phyloP scores from a whole-genome alignment of 2,797 vertebrate genomes.

The Sylvilagus floridanus region DNA sequence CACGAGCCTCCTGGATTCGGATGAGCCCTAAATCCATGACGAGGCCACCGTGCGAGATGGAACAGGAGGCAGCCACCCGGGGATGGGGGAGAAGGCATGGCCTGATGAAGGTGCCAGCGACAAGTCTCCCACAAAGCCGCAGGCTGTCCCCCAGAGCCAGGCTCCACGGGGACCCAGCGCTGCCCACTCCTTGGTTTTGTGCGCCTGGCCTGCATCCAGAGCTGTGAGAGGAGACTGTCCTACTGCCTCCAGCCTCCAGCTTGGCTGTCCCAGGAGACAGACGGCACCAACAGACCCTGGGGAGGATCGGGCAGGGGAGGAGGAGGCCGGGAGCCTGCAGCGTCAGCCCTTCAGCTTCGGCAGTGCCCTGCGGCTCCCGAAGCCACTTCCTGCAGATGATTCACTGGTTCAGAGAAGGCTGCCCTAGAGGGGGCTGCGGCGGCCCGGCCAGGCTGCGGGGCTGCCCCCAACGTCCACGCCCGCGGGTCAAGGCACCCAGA shows the following conservation, averaged over 20 bases:
- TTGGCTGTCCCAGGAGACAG: accelerated
- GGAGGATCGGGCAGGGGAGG: neutral
- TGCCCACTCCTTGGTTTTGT: neutral
- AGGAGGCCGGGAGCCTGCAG: no score
- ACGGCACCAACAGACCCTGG: neutral
- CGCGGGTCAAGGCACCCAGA: neutral
- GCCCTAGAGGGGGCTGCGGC: no score
- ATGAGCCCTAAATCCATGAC: neutral
- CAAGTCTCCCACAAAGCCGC: no score
- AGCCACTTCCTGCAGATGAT: neutral
- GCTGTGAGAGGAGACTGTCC: accelerated
- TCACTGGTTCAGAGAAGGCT: neutral
- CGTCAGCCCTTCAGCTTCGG: neutral
- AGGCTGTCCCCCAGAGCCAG: neutral
- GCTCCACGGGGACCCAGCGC: neutral
- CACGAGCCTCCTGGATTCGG: no score
- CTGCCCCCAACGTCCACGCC: no score
- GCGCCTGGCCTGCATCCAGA: neutral
- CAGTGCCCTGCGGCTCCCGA: neutral
- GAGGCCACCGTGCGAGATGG: neutral
- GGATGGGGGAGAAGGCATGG: no score
- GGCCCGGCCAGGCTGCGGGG: no score
- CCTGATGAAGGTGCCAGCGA: neutral
- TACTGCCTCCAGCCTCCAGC: accelerated
- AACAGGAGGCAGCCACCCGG: neutral